Conservation (phyloP, 1,140 invertebrate species). For the Physella acuta region DNA sequence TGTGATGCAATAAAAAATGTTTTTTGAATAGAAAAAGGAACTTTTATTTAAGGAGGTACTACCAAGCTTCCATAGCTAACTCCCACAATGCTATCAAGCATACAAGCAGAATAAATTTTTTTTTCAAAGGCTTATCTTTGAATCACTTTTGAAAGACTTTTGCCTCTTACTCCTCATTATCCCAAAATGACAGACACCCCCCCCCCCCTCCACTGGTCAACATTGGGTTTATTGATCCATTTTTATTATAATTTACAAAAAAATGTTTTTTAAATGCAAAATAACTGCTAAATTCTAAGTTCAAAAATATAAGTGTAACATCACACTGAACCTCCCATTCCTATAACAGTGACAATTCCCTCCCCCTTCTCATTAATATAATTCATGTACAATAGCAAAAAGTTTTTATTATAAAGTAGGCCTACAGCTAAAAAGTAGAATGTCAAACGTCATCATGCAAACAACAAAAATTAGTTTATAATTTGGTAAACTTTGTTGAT, state of each 20-base stretch:
- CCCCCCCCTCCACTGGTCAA: neutral
- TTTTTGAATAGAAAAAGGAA: neutral
- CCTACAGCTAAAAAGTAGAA: neutral
- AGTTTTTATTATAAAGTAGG: neutral
- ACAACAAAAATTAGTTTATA: too few relatives aligned
- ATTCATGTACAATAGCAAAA: neutral
- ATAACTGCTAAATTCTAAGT: neutral
- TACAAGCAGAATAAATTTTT: neutral
- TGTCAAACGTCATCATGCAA: too few relatives aligned
- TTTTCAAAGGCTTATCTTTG: neutral
- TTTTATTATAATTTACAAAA: too few relatives aligned
- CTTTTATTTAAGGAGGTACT: neutral
- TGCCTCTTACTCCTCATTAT: neutral
- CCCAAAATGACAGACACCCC: neutral
- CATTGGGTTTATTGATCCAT: too few relatives aligned
- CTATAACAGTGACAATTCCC: neutral
- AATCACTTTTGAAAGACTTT: neutral
- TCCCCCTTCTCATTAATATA: neutral
- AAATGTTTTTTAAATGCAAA: neutral
- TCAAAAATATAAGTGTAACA: neutral
- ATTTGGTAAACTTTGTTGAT: too few relatives aligned
- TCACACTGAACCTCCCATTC: neutral
- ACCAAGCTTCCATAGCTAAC: neutral
- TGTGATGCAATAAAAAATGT: neutral
- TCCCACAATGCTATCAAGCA: neutral